Percentiles rank a stretch among this genome's conserved stretches.
phyloP scores from a whole-genome alignment of 2,888 invertebrate species.

The Meiosimyza decipiens region DNA sequence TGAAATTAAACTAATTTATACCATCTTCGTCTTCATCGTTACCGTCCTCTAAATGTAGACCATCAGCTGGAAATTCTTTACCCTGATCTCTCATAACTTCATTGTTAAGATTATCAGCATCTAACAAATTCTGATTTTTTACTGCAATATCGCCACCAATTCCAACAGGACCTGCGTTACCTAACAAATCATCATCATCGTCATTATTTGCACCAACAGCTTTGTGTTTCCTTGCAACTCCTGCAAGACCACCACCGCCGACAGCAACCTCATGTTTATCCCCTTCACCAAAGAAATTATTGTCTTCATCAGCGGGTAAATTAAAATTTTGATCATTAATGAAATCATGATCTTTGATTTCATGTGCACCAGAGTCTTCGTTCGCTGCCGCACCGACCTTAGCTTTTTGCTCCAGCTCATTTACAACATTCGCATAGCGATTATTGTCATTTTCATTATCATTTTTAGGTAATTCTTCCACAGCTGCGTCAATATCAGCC shows the following conservation, averaged over 20 bases:
- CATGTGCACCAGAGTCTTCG: slow-evolving; percentile 65
- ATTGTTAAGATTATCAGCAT: slow-evolving; percentile 66
- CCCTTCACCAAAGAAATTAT: slow-evolving; percentile 58
- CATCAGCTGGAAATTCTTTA: slow-evolving; percentile 62
- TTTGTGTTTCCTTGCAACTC: slow-evolving; percentile 37
- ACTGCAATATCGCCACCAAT: slow-evolving; percentile 53
- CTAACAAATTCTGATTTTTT: slow-evolving; percentile 56
- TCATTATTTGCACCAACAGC: slow-evolving; percentile 37
- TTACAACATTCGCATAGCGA: slow-evolving; percentile 61
- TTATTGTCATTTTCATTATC: slow-evolving; percentile 53
- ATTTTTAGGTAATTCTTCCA: slow-evolving; percentile 53
- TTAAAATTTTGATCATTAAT: slow-evolving; percentile 62
- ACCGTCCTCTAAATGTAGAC: slow-evolving; percentile 64
- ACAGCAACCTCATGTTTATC: slow-evolving; percentile 44
- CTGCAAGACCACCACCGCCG: slow-evolving; percentile 35
- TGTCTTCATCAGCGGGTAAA: slow-evolving; percentile 59
- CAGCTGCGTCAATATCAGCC: slow-evolving; percentile 52
- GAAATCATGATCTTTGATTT: slow-evolving; percentile 62
- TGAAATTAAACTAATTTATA: slow-evolving; percentile 47
- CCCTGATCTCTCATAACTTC: slow-evolving; percentile 68
- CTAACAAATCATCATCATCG: slow-evolving; percentile 44
- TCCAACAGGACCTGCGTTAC: slow-evolving; percentile 47
- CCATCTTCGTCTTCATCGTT: slow-evolving; percentile 68
- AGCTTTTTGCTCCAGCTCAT: slow-evolving; percentile 53
- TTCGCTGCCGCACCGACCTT: slow-evolving; percentile 44